Evolutionary conservation across 1,140 invertebrate species (phyloP).

Genomic region (Drosophila nigrodunni): DNA sequence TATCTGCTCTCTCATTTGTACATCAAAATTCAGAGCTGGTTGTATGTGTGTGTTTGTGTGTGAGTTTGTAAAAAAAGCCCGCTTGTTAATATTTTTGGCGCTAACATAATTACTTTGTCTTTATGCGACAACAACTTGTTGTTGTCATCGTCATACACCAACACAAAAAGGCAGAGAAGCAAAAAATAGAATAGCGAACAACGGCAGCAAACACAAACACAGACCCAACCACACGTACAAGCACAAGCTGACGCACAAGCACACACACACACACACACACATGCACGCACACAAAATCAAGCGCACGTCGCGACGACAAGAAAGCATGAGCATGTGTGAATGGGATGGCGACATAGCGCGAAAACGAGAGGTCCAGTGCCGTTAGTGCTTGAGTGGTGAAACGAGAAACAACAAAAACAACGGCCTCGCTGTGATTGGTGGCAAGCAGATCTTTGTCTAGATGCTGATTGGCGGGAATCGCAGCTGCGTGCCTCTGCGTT

Average conservation of each 20-base stretch:
- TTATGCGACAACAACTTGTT: slow-evolving; percentile 34
- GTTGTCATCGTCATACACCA: slow-evolving; percentile 45
- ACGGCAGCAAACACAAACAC: slow-evolving; percentile 1
- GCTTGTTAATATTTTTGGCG: slow-evolving; percentile 62
- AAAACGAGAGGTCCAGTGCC: slow-evolving; percentile 37
- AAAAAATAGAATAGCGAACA: slow-evolving; percentile 7
- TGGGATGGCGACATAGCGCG: slow-evolving; percentile 7
- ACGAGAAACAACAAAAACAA: slow-evolving; percentile 38
- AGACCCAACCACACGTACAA: not conserved
- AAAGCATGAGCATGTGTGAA: slow-evolving; percentile 15
- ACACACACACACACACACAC: not conserved
- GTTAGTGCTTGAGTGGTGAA: slow-evolving; percentile 47
- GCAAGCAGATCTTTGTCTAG: slow-evolving; percentile 38
- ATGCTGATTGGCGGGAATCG: slow-evolving; percentile 63
- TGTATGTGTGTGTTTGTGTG: not conserved
- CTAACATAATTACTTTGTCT: slow-evolving; percentile 58
- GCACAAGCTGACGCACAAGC: slow-evolving; percentile 1
- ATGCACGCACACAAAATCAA: not conserved
- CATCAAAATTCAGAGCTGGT: not conserved
- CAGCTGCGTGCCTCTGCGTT: slow-evolving; percentile 25
- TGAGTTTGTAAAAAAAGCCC: not conserved
- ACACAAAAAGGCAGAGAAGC: slow-evolving; percentile 14
- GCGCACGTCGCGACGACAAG: slow-evolving; percentile 13
- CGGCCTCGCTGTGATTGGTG: slow-evolving; percentile 63
- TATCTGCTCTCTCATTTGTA: slow-evolving; percentile 2